Evolutionary conservation across 23 tunicate genomes (phyloP).

Genomic region (Styela clava): DNA sequence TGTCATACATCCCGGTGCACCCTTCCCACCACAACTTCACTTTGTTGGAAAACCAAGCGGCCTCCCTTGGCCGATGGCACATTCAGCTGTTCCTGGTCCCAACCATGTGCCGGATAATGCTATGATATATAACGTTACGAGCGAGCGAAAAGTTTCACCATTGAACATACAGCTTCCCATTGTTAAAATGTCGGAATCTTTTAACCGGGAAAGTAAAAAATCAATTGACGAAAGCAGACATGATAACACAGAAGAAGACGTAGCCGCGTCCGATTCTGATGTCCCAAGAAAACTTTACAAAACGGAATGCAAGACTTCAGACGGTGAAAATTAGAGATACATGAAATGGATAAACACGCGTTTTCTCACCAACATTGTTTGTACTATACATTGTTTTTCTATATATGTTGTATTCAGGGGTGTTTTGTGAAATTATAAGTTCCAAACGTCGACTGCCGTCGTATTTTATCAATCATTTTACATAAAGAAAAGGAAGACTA

Average conservation of each 20-base stretch:
- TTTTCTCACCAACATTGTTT: no score
- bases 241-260: background rate
- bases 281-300: background rate
- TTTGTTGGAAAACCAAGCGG: conserved; percentile 12
- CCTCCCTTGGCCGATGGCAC: conserved; percentile 8
- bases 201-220: background rate
- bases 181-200: background rate
- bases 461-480: no score
- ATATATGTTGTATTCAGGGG: no score
- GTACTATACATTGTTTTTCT: no score
- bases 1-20: background rate
- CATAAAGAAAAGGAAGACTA: no score
- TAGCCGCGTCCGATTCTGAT: background rate
- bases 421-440: no score
- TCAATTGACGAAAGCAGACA: background rate
- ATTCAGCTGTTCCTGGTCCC: background rate
- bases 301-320: background rate
- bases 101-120: background rate
- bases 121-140: background rate
- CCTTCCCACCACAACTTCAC: background rate
- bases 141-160: background rate
- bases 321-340: background rate
- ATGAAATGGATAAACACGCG: no score
- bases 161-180: background rate
- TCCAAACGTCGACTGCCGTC: no score